Base-by-base conservation (phyloP, 1,140 invertebrate species). In the Pissodes strobi region DNA sequence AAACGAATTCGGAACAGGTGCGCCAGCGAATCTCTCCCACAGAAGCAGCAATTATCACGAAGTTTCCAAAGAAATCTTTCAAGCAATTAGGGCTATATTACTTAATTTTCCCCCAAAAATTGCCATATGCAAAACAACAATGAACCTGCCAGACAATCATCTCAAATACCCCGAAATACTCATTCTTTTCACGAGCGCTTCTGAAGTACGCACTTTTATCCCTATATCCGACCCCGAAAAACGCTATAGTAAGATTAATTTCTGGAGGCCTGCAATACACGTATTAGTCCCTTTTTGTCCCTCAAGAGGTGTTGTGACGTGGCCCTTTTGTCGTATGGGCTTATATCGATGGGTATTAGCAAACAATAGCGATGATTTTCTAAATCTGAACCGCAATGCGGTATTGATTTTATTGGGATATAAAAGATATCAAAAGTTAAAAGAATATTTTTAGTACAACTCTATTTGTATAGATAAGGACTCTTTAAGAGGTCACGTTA, bases 231-330 rank as follows among this genome's bases (percentile, higher is more conserved):
- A 53, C 51, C 60, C 60, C 19, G n/a, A 56, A 30, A 27, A 53
- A 60, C 13, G 12, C 9, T 38, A 51, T 30, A 60, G 57, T 39
- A 63, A 63, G 60, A 63, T 63, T 63, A 63, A 63, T 63, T 63
- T 56, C 23, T 63, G 60, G 30, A 63, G 51, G 45, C 22, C 38
- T 56, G 49, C 60, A 52, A 62, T 30, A 18, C 59, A 15, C 59
- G 27, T 62, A 63, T 63, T 63, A 63, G 21, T 38, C 49, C 25
- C 51, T 49, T 38, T 51, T 63, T 63, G 60, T 63, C 60, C 51
- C 60, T 63, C 60, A 63, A 63, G 60, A 63, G 60, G 60, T 63
- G 60, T 63, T 63, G 60, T 63, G 60, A 63, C 51, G 60, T 63
- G 60, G 49, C 49, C 34, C 60, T 39, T 63, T 63, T 63, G 60